Base-by-base conservation (phyloP, 2,113 vertebrate genomes). In the Pelecanus crispus region DNA sequence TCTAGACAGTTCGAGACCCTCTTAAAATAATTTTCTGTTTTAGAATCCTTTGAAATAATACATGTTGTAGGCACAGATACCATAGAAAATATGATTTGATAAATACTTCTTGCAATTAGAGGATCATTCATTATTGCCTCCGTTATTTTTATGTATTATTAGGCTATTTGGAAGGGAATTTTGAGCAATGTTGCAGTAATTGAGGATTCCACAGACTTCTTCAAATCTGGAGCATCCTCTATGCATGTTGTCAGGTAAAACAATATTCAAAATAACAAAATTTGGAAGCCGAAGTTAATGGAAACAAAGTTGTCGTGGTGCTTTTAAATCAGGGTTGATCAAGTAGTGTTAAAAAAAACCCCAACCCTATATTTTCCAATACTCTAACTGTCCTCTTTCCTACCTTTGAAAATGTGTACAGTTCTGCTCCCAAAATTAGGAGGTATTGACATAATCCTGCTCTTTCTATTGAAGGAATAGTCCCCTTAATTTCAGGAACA, bases 231-330 rank as follows among this genome's bases (percentile, higher is more conserved):
- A 96, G 98, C 98, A 28, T 98, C 98, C 7, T 99, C 98, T 26
- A 98, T 99, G 98, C 98, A 99, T 93, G 98, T 99, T 81, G 98
- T 98, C 90, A 98, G 98, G 98, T 99, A 96, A 98, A 84, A 86
- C 10, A 74, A 45, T 53, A 82, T 5, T 61, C 7, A 58, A 84
- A 92, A 78, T 53, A 70, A 81, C 9, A 44, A 40, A 19, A 62
- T 6, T 67, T 36, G 29, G 7, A 88, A 84, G 19, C 7, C 40
- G 55, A 36, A 71, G 11, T 49, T 78, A 78, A 31, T 17, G 28
- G 36, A 61, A 74, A 50, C 20, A 34, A 63, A 31, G 7, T 79
- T 75, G 24, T 71, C 16, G 10, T 6, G 2, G 34, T 91, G 12
- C n/a, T 49, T 93, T 88, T 78, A 78, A 78, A 70, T 81, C 29